Conservation (phyloP, 92 coral and sea anemone species). For the Umimayanthus kanabou region DNA sequence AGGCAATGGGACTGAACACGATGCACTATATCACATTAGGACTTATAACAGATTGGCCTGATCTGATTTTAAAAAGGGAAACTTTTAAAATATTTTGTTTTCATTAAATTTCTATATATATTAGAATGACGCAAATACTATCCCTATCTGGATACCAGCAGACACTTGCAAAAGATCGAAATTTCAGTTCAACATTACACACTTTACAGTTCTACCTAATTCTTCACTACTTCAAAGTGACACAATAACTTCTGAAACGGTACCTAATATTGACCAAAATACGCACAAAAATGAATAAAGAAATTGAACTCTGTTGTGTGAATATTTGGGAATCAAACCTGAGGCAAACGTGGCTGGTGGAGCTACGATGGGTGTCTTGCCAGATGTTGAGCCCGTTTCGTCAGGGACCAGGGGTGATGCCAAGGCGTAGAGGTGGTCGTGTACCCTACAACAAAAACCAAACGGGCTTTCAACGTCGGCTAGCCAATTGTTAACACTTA, state of each 20-base stretch:
- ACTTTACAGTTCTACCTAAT: too few species aligned
- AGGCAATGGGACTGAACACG: too few species aligned
- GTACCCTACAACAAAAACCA: slow-evolving; percentile 73
- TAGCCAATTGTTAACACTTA: not conserved
- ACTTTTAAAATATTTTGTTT: too few species aligned
- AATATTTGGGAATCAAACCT: slow-evolving; percentile 52
- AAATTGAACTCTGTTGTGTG: not conserved
- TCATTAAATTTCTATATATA: not conserved
- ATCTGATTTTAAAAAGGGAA: too few species aligned
- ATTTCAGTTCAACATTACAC: too few species aligned
- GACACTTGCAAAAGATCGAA: not conserved
- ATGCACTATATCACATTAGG: too few species aligned
- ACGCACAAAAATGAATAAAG: not conserved
- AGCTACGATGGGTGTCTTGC: slow-evolving; percentile 88
- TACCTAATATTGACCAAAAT: not conserved
- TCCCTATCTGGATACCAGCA: too few species aligned
- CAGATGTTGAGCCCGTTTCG: slow-evolving; percentile 71
- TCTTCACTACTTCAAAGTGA: too few species aligned
- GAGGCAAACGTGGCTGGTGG: slow-evolving; percentile 98
- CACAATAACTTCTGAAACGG: not conserved
- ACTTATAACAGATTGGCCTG: too few species aligned
- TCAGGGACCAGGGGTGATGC: slow-evolving; percentile 91
- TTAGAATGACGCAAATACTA: too few species aligned
- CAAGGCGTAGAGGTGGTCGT: slow-evolving; percentile 85
- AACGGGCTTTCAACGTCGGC: not conserved